Conservation (phyloP, 2,888 invertebrate genomes). For the Carabus problematicus region DNA sequence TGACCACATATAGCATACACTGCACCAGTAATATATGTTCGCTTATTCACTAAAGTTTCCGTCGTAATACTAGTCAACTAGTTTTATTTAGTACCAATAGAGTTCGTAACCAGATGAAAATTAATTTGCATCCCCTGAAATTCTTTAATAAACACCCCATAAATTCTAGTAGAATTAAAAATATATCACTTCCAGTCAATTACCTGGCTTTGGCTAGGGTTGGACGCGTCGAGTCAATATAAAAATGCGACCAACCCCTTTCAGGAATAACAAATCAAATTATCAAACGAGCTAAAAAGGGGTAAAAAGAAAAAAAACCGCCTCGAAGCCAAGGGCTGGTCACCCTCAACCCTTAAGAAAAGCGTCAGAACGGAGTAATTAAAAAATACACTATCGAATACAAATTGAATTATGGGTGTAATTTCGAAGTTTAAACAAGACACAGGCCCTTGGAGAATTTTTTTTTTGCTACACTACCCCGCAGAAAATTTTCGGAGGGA, state of each 20-base stretch:
- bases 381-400: constrained; percentile 61
- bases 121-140: constrained; percentile 26
- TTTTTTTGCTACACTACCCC: neutral
- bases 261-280: constrained; percentile 41
- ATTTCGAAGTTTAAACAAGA: constrained; percentile 58
- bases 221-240: constrained; percentile 35
- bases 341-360: constrained; percentile 32
- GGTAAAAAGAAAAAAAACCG: constrained; percentile 21
- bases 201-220: constrained; percentile 29
- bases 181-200: constrained; percentile 43
- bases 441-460: constrained; percentile 28
- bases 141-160: constrained; percentile 40
- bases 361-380: constrained; percentile 52
- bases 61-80: too few species aligned
- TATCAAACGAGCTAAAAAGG: constrained; percentile 40
- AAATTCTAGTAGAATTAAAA: constrained; percentile 37
- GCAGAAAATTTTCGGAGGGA: constrained; percentile 31
- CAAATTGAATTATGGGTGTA: constrained; percentile 60
- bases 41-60: too few species aligned
- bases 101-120: too few species aligned
- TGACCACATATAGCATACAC: too few species aligned
- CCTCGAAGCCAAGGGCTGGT: neutral
- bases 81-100: too few species aligned
- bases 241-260: constrained; percentile 30
- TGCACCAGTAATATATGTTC: too few species aligned